phyloP scores from a whole-genome alignment of 1,140 invertebrate genomes.

The Drosophila teissieri region DNA sequence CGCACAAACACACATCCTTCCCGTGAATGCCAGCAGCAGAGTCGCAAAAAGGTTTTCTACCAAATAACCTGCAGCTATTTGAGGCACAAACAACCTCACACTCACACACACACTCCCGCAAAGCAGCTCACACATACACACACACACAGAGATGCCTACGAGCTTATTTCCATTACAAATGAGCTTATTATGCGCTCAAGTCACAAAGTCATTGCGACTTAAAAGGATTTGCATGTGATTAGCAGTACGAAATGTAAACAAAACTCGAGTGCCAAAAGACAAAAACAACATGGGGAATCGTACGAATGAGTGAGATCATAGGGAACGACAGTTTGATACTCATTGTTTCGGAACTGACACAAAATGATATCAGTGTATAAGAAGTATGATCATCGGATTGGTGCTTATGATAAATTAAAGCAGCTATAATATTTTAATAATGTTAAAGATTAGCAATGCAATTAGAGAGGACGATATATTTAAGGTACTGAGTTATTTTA shows the following conservation, averaged over 20 bases:
- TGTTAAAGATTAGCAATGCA: background rate
- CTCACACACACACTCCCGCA: background rate
- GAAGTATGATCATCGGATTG: too few species aligned
- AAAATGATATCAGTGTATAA: background rate
- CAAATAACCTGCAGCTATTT: conserved; percentile 75
- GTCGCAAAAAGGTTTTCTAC: conserved; percentile 62
- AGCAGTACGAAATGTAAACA: conserved; percentile 79
- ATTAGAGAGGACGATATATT: too few species aligned
- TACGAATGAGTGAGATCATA: background rate
- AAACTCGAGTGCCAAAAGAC: conserved; percentile 71
- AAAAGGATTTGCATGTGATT: conserved; percentile 83
- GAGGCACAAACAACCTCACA: conserved; percentile 42
- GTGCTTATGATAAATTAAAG: too few species aligned
- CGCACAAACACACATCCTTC: conserved; percentile 21
- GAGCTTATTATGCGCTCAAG: conserved; percentile 79
- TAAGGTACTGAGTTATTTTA: too few species aligned
- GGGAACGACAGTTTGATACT: conserved; percentile 10
- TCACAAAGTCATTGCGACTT: conserved; percentile 82
- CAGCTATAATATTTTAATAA: background rate
- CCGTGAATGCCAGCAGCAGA: conserved; percentile 49
- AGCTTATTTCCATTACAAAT: conserved; percentile 75
- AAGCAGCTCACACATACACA: conserved; percentile 6
- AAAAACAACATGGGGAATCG: conserved; percentile 40
- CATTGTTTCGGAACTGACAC: background rate
- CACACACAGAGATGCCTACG: conserved; percentile 20